Evolutionary conservation across 2,113 vertebrate species (phyloP), one percentile per base, ranked within the genome.

Genomic region (Apeltes quadracus): DNA sequence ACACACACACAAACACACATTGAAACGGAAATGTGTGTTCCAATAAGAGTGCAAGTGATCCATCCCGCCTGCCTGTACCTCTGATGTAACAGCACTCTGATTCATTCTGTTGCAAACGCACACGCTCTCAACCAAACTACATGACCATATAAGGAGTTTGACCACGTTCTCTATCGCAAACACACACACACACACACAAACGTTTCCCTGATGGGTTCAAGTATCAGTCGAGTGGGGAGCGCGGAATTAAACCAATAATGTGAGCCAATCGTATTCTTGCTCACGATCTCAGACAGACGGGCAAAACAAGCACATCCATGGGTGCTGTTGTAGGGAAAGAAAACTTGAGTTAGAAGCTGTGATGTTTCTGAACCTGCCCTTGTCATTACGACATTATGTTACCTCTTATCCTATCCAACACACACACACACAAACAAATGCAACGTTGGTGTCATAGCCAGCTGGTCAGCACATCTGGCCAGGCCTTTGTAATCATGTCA

Each of bases 31-130:
- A 81, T 84, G 82, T 84, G 84, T 79, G 85, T 84, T 86, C 84
- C 86, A 90, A 82, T 73, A 69, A 71, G 72, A 83, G 63, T 65
- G 72, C 70, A 74, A 90, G 80, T 75, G 84, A 87, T 85, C 83
- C 87, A 75, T 82, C 81, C 82, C 58, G 79, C 86, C 86, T 86
- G 89, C 75, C 73, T 72, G 62, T 84, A 78, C 78, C 84, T 88
- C 85, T 93, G 92, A 93, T 92, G 92, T 92, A 91, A 92, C 89
- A 88, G 81, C 83, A 72, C 86, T 92, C 84, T 93, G 93, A 93
- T 90, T 92, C 93, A 92, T 90, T 90, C 86, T 86, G 76, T 69
- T 69, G 69, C 63, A 73, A 87, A 86, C 78, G 62, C 84, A 81
- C 62, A 75, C 34, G 63, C 84, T 90, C 74, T 12, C n/a, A 71